A percentile compares a stretch with the other conserved stretches of the same genome.
phyloP scores from a whole-genome alignment of 2,888 invertebrate genomes.

The Lepidonotus clava region DNA sequence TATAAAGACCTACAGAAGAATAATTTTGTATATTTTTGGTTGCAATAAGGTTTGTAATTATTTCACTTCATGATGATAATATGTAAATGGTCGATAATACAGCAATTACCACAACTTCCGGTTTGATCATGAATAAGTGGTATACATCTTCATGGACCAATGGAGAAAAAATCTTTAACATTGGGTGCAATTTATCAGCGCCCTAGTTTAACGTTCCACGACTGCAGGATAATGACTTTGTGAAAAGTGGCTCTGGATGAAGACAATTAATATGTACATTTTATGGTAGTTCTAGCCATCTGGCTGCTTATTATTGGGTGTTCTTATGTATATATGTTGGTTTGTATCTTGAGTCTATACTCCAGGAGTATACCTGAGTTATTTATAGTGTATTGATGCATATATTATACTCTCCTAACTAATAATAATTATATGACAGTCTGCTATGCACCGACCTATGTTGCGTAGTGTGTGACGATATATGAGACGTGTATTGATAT shows the following conservation, averaged over 20 bases:
- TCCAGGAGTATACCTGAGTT: constrained; percentile 28
- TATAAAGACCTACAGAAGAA: neutral
- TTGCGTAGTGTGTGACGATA: neutral
- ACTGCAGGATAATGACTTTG: neutral
- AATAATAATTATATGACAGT: neutral
- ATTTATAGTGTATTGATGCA: neutral
- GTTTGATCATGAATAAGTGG: neutral
- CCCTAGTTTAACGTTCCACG: neutral
- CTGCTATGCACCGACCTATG: neutral
- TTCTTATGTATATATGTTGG: constrained; percentile 46
- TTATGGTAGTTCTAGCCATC: neutral
- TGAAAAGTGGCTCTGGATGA: neutral
- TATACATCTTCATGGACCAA: constrained; percentile 14
- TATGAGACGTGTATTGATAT: neutral
- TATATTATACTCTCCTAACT: too few relatives aligned
- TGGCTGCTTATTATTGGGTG: neutral
- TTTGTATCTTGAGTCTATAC: constrained; percentile 8
- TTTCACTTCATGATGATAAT: neutral
- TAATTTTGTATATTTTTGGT: constrained; percentile 19
- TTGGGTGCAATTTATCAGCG: neutral
- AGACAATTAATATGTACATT: constrained; percentile 30
- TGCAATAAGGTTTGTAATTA: neutral
- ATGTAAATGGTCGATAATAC: neutral
- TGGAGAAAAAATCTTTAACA: neutral
- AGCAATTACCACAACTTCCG: neutral